Evolutionary conservation across 64 coral and sea anemone species (phyloP).

Genomic region (Dendronephthya gigantea): DNA sequence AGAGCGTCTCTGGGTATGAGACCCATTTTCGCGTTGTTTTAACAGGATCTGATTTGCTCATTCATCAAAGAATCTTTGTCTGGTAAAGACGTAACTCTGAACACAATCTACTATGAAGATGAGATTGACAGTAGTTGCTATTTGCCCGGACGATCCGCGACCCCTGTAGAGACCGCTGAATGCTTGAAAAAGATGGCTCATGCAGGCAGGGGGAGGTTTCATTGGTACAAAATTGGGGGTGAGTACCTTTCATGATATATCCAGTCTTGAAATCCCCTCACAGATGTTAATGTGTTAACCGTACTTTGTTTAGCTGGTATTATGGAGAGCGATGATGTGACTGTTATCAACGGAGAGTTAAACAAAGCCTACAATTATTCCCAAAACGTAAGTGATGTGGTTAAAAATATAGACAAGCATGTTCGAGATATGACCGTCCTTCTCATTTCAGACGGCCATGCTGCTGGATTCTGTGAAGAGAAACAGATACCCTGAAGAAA

Average conservation of each 20-base stretch:
- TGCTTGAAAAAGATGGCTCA: slow-evolving; percentile 67
- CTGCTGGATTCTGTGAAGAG: slow-evolving; percentile 85
- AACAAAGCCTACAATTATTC: slow-evolving; percentile 92
- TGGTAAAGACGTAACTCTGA: slow-evolving; percentile 46
- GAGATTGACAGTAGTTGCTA: slow-evolving; percentile 81
- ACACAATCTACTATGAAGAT: slow-evolving; percentile 92
- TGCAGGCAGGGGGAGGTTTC: slow-evolving; percentile 69
- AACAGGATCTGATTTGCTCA: slow-evolving; percentile 74
- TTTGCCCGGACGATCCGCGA: slow-evolving; percentile 73
- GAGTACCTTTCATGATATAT: neutral
- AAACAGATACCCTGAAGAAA: slow-evolving; percentile 25
- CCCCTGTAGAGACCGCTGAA: slow-evolving; percentile 55
- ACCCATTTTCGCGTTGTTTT: too few species aligned
- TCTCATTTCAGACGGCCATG: slow-evolving; percentile 64
- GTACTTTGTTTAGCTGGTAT: slow-evolving; percentile 37
- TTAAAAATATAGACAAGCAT: neutral
- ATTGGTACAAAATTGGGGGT: slow-evolving; percentile 95
- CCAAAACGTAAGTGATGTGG: slow-evolving; percentile 75
- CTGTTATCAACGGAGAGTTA: slow-evolving; percentile 67
- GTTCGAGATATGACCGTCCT: neutral
- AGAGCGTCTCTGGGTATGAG: too few species aligned
- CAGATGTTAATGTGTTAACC: too few species aligned
- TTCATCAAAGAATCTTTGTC: slow-evolving; percentile 88
- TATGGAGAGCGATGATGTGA: slow-evolving; percentile 86
- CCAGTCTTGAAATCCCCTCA: too few species aligned